Base-by-base conservation (phyloP, 2,888 invertebrate species). In the Sthenelais limicola region DNA sequence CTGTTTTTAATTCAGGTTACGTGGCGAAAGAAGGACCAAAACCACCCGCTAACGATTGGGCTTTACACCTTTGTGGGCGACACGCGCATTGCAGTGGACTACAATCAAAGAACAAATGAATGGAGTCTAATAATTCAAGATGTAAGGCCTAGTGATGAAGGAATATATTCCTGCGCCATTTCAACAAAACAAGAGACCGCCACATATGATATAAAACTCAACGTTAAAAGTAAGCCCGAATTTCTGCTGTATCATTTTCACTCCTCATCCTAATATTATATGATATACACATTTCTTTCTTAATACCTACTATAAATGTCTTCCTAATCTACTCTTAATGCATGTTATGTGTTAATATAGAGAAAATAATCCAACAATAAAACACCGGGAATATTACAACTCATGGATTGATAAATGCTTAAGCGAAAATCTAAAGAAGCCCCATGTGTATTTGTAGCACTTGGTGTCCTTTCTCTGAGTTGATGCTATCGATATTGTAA, bases 61-160 rank as follows among this genome's bases (percentile, higher is more conserved):
- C 56, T 68, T 1, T 73, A 73, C 49, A 51, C 69, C 21, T 76
- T 75, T 30, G 74, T 75, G 18, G 71, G 73, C 18, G 76, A 76
- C 62, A 73, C 74, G 12, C 32, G 76, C n/a, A 73, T 75, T 28
- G 67, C 62, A 12, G 72, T 76, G 1, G 76, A 76, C 62, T 73
- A 75, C 72, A 76, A 76, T 52, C 71, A 73, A 21, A 67, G 76
- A 43, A 75, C 71, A 24, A 73, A 68, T 67, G 76, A 76, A 38
- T 76, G 76, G 76, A 73, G 72, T 54, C 58, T 76, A 32, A 76
- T 71, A 35, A 76, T 76, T 1, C 71, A 71, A 32, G 76, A 76
- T 38, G 74, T 76, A 33, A 71, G 72, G 48, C 75, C 76, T 0
- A 72, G 70, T 21, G 76, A 76, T 69, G 76, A 76, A 32, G 76